These are phyloP conservation scores for Cacoxenus indagator DNA, from an alignment of 2,888 invertebrate species.

Conservation along the genomic window DNA sequence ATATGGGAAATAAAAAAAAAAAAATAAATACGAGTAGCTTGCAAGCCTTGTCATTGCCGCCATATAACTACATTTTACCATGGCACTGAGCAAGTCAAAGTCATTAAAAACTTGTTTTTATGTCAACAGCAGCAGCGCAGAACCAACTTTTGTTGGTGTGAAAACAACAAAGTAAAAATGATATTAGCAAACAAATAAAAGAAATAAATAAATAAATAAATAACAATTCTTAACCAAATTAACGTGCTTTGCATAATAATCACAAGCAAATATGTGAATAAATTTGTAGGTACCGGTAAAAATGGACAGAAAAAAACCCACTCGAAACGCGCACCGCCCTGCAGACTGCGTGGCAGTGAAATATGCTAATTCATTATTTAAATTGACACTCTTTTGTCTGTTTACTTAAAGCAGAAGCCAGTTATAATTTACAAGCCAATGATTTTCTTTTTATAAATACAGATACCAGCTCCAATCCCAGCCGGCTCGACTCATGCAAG, in stretches of 20 bases:
- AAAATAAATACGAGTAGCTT: too few relatives aligned
- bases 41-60: too few relatives aligned
- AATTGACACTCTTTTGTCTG: conserved; percentile 40
- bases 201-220: conserved; percentile 10
- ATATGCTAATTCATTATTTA: conserved; percentile 52
- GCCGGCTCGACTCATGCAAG: too few relatives aligned
- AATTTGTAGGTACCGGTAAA: background rate
- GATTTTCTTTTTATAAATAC: too few relatives aligned
- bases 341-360: conserved; percentile 53
- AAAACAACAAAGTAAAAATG: background rate
- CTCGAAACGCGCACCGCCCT: background rate
- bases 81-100: background rate
- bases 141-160: conserved; percentile 27
- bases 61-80: background rate
- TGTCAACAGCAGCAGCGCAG: conserved; percentile 46
- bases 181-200: background rate
- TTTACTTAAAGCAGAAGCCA: too few relatives aligned
- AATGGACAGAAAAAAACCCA: background rate
- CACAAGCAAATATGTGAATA: conserved; percentile 23
- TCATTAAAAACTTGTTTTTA: conserved; percentile 32
- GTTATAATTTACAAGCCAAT: too few relatives aligned
- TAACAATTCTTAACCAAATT: conserved; percentile 31
- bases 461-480: too few relatives aligned
- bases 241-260: conserved; percentile 58
- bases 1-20: too few relatives aligned